Percentiles rank a stretch among this genome's conserved stretches.
phyloP scores from a whole-genome alignment of 2,888 invertebrate genomes.

The Aleiodes testaceus region DNA sequence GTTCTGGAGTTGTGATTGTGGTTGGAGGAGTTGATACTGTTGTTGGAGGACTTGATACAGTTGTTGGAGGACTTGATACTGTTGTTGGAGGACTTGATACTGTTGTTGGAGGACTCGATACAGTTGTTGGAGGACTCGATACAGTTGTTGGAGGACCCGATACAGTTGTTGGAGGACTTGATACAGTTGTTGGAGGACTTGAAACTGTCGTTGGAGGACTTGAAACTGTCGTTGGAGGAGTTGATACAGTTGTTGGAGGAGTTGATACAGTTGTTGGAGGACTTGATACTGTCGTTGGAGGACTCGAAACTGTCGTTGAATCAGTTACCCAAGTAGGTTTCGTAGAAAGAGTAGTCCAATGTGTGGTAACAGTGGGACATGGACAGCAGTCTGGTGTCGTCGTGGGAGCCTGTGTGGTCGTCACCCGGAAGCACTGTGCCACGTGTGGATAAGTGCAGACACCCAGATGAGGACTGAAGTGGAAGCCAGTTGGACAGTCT shows the following conservation, averaged over 20 bases:
- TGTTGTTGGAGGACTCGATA: conserved; percentile 1
- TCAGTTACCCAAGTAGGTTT: too few relatives aligned
- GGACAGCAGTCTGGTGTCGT: neutral
- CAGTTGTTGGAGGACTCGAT: neutral
- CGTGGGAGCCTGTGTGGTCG: neutral
- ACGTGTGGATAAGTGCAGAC: conserved; percentile 13
- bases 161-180: neutral
- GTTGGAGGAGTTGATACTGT: neutral
- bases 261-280: conserved; percentile 9
- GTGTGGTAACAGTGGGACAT: conserved; percentile 8
- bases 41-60: neutral
- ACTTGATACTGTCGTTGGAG: neutral
- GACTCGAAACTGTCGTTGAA: neutral
- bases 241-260: neutral
- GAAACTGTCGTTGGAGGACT: neutral
- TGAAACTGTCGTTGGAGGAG: conserved; percentile 12
- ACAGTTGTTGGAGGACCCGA: conserved; percentile 4
- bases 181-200: conserved; percentile 4
- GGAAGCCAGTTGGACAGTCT: conserved; percentile 48
- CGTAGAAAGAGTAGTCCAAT: neutral
- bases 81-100: neutral
- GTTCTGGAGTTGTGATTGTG: neutral
- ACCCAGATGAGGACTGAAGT: conserved; percentile 45
- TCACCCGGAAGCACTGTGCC: conserved; percentile 18
- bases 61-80: neutral